A percentile compares a stretch with the other conserved stretches of the same genome.
These are phyloP conservation scores for Mus spicilegus DNA, from an alignment of 2,113 vertebrate species.

Conservation along the genomic window DNA sequence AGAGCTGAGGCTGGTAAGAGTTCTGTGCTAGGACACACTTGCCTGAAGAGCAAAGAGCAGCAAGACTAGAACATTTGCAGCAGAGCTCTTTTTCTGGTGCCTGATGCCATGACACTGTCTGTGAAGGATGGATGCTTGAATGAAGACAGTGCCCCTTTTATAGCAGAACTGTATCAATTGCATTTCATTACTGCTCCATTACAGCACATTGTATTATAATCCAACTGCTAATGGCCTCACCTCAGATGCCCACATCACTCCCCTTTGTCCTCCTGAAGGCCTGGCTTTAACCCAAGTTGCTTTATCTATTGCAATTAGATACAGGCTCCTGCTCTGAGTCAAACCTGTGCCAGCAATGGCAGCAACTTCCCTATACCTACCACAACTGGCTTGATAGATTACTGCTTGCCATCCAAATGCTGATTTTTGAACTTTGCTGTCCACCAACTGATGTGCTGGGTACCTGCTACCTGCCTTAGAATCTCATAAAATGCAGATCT, in stretches of 20 bases:
- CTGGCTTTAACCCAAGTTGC: conserved; percentile 2
- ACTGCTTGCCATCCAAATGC: neutral
- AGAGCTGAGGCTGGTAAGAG: neutral
- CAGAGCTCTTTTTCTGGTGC: neutral
- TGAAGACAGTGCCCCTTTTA: neutral
- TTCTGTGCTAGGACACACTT: neutral
- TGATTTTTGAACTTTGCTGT: neutral
- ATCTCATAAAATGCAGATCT: conserved; percentile 17
- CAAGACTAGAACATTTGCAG: neutral
- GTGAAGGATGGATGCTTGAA: neutral
- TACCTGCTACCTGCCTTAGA: neutral
- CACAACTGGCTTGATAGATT: neutral
- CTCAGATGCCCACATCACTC: conserved; percentile 35
- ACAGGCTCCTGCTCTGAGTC: neutral
- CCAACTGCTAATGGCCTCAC: conserved; percentile 16
- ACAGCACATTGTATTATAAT: neutral
- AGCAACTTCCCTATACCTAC: neutral
- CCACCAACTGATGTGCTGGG: neutral
- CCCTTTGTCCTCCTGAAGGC: conserved; percentile 46
- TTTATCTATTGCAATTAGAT: neutral
- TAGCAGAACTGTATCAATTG: neutral
- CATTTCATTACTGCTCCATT: conserved; percentile 16
- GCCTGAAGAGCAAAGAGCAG: neutral
- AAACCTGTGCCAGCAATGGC: neutral
- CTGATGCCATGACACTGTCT: neutral